A percentile compares a stretch with the other conserved stretches of the same genome.
phyloP scores from a whole-genome alignment of 2,113 vertebrate species.

The Castor canadensis region DNA sequence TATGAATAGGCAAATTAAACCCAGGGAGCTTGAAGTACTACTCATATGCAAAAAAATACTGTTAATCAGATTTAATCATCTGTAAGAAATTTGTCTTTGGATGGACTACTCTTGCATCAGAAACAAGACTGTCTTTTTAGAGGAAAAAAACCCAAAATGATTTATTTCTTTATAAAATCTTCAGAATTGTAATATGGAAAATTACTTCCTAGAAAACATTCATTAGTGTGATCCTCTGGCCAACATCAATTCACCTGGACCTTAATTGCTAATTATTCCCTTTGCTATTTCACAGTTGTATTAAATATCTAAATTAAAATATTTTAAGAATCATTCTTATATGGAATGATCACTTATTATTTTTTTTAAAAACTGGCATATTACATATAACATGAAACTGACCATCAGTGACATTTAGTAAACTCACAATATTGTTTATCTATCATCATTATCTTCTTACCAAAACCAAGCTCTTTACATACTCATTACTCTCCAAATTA shows the following conservation, averaged over 20 bases:
- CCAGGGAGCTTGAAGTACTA: no score
- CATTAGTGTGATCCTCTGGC: not conserved
- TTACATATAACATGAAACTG: not conserved
- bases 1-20: not conserved
- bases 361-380: no score
- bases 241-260: not conserved
- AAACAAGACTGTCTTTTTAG: not conserved
- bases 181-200: not conserved
- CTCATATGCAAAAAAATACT: not conserved
- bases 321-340: no score
- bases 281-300: no score
- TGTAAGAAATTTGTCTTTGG: not conserved
- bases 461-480: not conserved
- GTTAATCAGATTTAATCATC: not conserved
- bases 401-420: not conserved
- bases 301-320: no score
- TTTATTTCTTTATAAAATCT: not conserved
- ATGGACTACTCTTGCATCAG: not conserved
- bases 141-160: no score
- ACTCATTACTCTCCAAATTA: no score
- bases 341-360: no score
- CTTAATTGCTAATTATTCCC: not conserved
- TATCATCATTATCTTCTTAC: not conserved
- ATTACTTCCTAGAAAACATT: not conserved
- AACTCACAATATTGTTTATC: not conserved